Conservation (phyloP, 92 coral and sea anemone species). For the Palythoa grandis region DNA sequence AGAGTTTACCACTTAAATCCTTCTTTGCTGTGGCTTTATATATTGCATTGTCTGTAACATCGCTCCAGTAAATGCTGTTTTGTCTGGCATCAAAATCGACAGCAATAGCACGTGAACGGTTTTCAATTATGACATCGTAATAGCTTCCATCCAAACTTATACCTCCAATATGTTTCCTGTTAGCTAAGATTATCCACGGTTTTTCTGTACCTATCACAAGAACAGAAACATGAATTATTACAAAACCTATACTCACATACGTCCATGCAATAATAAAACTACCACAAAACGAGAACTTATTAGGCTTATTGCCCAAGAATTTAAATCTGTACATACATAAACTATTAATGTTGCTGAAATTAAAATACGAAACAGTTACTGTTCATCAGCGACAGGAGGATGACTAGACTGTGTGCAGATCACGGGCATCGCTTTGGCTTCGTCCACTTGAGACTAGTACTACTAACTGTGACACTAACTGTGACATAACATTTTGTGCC, state of each 20-base stretch:
- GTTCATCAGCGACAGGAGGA: no score
- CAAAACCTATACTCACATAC: neutral
- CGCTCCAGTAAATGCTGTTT: slow-evolving; percentile 80
- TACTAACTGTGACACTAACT: no score
- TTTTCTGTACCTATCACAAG: slow-evolving; percentile 54
- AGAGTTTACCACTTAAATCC: slow-evolving; percentile 22
- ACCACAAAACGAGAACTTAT: no score
- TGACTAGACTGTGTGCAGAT: no score
- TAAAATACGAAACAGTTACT: no score
- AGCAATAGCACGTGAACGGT: slow-evolving; percentile 81
- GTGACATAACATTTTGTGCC: no score
- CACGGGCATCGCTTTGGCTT: no score
- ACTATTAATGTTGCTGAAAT: no score
- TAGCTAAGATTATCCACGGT: slow-evolving; percentile 81
- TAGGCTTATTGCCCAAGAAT: no score
- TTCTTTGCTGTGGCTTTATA: slow-evolving; percentile 48
- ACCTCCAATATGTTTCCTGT: slow-evolving; percentile 66
- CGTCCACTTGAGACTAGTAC: no score
- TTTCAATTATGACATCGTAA: slow-evolving; percentile 51
- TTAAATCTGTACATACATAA: no score
- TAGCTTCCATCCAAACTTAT: slow-evolving; percentile 59
- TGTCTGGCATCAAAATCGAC: slow-evolving; percentile 79
- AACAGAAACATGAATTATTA: neutral
- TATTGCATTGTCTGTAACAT: slow-evolving; percentile 78
- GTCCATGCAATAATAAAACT: neutral